phyloP scores from a whole-genome alignment of 2,113 vertebrate genomes.

The Azemiops feae region DNA sequence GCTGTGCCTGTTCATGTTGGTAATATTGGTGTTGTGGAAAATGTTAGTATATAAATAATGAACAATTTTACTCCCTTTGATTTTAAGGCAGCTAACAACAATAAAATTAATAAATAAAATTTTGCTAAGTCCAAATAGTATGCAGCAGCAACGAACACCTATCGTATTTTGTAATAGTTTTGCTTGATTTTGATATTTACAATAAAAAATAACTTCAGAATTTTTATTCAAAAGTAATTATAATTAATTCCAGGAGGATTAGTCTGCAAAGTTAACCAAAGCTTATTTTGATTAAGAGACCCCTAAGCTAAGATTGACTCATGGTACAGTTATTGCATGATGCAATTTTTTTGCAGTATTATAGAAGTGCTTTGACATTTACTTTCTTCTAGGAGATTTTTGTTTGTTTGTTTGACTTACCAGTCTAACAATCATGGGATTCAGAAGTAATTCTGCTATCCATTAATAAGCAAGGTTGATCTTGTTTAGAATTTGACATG shows the following conservation, averaged over 20 bases:
- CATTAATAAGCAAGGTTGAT: background rate
- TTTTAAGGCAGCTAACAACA: background rate
- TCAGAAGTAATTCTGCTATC: background rate
- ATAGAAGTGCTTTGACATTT: background rate
- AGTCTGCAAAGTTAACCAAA: constrained; percentile 25
- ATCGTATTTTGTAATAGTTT: background rate
- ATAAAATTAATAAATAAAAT: background rate
- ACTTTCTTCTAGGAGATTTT: background rate
- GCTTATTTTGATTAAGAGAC: constrained; percentile 16
- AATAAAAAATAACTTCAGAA: constrained; percentile 3
- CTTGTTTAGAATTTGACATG: background rate
- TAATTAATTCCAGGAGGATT: background rate
- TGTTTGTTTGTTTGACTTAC: background rate
- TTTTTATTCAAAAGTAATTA: constrained; percentile 4
- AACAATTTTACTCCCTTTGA: background rate
- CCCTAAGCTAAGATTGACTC: background rate
- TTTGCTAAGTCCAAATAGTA: background rate
- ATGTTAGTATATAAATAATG: background rate
- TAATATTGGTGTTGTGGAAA: background rate
- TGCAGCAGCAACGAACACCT: background rate
- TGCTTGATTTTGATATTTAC: background rate
- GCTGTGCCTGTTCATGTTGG: background rate
- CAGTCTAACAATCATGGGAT: background rate
- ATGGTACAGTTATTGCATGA: background rate
- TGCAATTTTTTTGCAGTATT: background rate